phyloP scores from a whole-genome alignment of 1,140 invertebrate species.

The Bombus cullumanus region DNA sequence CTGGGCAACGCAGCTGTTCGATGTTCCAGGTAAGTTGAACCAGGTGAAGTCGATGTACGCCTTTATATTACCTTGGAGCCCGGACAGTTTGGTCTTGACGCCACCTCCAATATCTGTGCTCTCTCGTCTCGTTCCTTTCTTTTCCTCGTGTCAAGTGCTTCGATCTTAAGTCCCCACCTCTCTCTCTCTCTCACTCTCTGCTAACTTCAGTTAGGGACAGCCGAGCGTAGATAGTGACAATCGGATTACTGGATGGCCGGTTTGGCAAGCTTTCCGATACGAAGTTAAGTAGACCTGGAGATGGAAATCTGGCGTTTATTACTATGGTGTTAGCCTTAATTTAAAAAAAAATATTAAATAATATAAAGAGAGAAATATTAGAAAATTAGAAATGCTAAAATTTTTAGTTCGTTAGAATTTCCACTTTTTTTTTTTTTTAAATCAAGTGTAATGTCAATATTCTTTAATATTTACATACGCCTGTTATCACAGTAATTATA shows the following conservation, averaged over 20 bases:
- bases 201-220: background rate
- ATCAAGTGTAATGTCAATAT: background rate
- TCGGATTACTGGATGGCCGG: background rate
- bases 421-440: background rate
- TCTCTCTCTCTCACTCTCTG: background rate
- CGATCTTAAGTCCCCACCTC: background rate
- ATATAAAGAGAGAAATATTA: too few species aligned
- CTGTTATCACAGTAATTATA: background rate
- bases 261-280: conserved; percentile 1
- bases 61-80: conserved; percentile 82
- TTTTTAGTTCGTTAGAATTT: too few species aligned
- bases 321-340: background rate
- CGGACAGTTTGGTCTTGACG: conserved; percentile 72
- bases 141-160: conserved; percentile 48
- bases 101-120: conserved; percentile 71
- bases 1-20: conserved; percentile 43
- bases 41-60: conserved; percentile 68
- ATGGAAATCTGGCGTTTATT: background rate
- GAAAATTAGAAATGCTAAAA: too few species aligned
- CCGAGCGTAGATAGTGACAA: conserved; percentile 23
- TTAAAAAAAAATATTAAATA: too few species aligned
- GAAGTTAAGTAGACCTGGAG: background rate
- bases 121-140: conserved; percentile 55
- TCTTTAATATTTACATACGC: background rate
- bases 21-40: conserved; percentile 72